phyloP scores from a whole-genome alignment of 2,113 vertebrate species.

The Himantopus leucocephalus region DNA sequence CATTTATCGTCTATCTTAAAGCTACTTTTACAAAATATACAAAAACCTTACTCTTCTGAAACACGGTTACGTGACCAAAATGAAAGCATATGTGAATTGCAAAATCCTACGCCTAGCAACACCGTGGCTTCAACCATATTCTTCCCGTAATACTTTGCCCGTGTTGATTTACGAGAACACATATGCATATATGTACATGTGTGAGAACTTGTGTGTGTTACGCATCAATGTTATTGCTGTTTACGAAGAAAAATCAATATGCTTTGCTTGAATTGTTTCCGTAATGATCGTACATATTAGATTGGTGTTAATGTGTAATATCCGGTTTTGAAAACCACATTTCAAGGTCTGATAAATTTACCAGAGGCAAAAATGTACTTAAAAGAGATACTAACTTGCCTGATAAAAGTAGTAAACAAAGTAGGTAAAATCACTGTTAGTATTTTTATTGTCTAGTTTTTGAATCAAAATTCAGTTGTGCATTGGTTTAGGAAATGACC shows the following conservation, averaged over 20 bases:
- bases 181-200: background rate
- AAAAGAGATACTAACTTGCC: background rate
- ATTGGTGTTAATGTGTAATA: slow-evolving; percentile 16
- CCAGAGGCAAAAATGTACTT: background rate
- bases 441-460: background rate
- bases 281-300: background rate
- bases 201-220: background rate
- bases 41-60: background rate
- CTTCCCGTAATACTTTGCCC: slow-evolving; percentile 50
- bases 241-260: background rate
- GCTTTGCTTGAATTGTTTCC: slow-evolving; percentile 45
- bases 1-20: slow-evolving; percentile 3
- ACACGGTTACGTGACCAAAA: slow-evolving; percentile 21
- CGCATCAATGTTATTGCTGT: background rate
- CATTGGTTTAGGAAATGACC: background rate
- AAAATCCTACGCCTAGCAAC: slow-evolving; percentile 33
- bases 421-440: background rate
- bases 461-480: background rate
- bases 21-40: slow-evolving; percentile 6
- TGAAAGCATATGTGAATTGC: slow-evolving; percentile 14
- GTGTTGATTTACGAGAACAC: slow-evolving; percentile 66
- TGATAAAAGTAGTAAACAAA: background rate
- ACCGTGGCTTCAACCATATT: background rate
- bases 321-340: slow-evolving; percentile 44
- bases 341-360: slow-evolving; percentile 34